Conservation (phyloP, 2,888 invertebrate species). For the Catonia carolina region DNA sequence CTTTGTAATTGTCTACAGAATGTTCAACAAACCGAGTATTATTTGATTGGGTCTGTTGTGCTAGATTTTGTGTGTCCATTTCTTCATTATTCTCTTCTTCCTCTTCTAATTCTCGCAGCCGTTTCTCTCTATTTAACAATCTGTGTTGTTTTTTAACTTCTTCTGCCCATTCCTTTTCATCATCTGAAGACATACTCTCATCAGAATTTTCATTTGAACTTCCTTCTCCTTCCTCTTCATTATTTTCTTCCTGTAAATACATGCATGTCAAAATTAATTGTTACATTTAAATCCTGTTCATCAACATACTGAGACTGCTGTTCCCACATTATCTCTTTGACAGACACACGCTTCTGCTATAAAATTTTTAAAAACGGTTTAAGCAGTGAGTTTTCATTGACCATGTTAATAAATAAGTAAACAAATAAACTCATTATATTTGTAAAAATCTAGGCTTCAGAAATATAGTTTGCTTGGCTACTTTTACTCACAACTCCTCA, state of each 20-base stretch:
- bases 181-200: slow-evolving; percentile 63
- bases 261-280: too few relatives aligned
- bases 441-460: too few relatives aligned
- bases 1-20: neutral
- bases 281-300: too few relatives aligned
- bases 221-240: slow-evolving; percentile 31
- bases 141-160: slow-evolving; percentile 72
- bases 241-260: slow-evolving; percentile 39
- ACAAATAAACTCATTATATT: too few relatives aligned
- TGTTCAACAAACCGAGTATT: slow-evolving; percentile 41
- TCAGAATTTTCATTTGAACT: slow-evolving; percentile 39
- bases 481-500: too few relatives aligned
- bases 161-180: slow-evolving; percentile 70
- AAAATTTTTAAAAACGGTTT: too few relatives aligned
- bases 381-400: too few relatives aligned
- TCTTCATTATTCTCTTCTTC: slow-evolving; percentile 38
- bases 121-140: slow-evolving; percentile 49
- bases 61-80: slow-evolving; percentile 50
- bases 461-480: too few relatives aligned
- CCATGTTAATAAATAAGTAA: too few relatives aligned
- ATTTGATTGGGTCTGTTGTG: slow-evolving; percentile 54
- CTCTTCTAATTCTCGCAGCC: slow-evolving; percentile 40
- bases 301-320: too few relatives aligned
- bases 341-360: too few relatives aligned
- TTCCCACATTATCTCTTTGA: too few relatives aligned